phyloP scores from a whole-genome alignment of 2,888 invertebrate genomes.

The Hirtodrosophila trivittata region DNA sequence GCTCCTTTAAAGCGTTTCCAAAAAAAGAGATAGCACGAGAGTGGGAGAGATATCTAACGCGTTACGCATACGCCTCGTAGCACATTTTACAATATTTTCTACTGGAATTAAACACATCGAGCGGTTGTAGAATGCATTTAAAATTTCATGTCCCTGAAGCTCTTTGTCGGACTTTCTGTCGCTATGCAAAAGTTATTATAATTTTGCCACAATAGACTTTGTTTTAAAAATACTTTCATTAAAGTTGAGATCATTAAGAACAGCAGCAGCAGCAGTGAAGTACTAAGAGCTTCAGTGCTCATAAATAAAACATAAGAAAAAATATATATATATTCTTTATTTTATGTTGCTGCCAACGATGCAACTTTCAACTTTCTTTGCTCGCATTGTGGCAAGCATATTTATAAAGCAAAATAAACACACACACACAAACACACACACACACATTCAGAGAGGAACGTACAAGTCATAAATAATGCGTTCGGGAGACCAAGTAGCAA shows the following conservation, averaged over 20 bases:
- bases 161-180: background rate
- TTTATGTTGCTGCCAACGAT: conserved; percentile 1
- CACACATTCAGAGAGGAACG: conserved; percentile 19
- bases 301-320: conserved; percentile 58
- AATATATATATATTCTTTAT: conserved; percentile 11
- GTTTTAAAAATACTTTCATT: conserved; percentile 5
- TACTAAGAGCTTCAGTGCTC: conserved; percentile 25
- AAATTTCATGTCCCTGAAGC: conserved; percentile 4
- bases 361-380: conserved; percentile 35
- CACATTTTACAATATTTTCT: conserved; percentile 21
- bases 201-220: background rate
- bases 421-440: conserved; percentile 9
- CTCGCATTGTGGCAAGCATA: conserved; percentile 18
- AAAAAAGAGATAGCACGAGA: no score
- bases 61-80: conserved; percentile 14
- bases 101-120: conserved; percentile 36
- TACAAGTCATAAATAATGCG: conserved; percentile 64
- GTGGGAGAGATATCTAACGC: conserved; percentile 11
- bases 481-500: conserved; percentile 46
- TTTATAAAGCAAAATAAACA: conserved; percentile 26
- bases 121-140: conserved; percentile 12
- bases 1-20: conserved; percentile 4
- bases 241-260: conserved; percentile 38
- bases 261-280: background rate
- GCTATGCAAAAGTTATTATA: conserved; percentile 29